A percentile compares a stretch with the other conserved stretches of the same genome.
Conservation (phyloP, 2,888 invertebrate species). For the Pyrrhosoma nymphula region DNA sequence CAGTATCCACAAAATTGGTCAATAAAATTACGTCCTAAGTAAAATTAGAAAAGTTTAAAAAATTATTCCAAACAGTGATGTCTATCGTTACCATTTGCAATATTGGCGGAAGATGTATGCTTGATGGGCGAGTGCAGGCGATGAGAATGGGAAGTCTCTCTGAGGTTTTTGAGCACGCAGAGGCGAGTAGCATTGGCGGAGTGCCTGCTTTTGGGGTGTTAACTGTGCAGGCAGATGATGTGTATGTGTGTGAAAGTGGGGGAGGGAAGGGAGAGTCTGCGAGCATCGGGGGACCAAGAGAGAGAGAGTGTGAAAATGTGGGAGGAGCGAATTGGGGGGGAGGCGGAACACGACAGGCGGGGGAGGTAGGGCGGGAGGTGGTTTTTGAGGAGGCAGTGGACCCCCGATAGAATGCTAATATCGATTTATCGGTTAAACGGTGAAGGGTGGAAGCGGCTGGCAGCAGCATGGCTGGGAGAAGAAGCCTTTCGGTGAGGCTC, state of each 20-base stretch:
- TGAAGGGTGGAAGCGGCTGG: slow-evolving; percentile 60
- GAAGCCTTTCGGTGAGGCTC: slow-evolving; percentile 36
- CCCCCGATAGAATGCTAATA: slow-evolving; percentile 59
- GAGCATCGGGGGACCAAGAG: no score
- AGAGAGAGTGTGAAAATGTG: background rate
- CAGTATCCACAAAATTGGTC: no score
- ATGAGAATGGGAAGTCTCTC: background rate
- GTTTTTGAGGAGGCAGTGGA: background rate
- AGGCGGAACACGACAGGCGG: background rate
- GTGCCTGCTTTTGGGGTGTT: background rate
- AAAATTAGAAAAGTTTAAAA: no score
- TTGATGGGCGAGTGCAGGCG: no score
- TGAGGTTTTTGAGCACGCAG: background rate
- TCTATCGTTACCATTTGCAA: no score
- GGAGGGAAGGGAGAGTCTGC: background rate
- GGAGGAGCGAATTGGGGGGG: background rate
- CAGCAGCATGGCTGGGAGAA: slow-evolving; percentile 34
- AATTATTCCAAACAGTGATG: no score
- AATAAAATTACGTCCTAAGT: no score
- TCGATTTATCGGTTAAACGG: slow-evolving; percentile 67
- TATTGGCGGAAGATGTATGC: no score
- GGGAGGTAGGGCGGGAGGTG: background rate
- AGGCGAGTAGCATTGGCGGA: no score
- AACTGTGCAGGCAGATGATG: background rate
- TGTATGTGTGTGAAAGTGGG: background rate